Evolutionary conservation across 2,797 vertebrate species (phyloP).

Genomic region (Gymnocypris eckloni): DNA sequence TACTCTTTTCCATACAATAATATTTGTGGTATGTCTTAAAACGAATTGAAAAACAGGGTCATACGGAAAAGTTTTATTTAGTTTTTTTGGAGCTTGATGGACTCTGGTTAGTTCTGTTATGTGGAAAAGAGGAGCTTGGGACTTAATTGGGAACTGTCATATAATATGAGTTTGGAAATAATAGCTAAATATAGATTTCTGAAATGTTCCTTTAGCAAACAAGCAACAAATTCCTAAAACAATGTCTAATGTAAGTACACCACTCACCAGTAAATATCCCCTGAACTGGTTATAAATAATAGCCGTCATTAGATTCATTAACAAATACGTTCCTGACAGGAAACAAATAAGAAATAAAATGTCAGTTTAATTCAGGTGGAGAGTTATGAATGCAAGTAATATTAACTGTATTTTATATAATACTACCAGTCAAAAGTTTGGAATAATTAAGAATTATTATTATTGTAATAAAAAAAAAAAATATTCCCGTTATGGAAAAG

Average conservation of each 20-base stretch:
- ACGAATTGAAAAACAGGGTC: neutral
- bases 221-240: neutral
- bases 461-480: too few relatives aligned
- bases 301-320: slow-evolving; percentile 96
- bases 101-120: neutral
- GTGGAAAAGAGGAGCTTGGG: neutral
- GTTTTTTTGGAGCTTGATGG: neutral
- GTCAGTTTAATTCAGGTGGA: neutral
- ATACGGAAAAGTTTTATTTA: neutral
- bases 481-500: neutral
- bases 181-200: neutral
- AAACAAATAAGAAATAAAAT: neutral
- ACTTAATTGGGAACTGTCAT: too few relatives aligned
- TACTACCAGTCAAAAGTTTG: neutral
- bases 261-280: slow-evolving; percentile 92
- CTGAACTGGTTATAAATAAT: slow-evolving; percentile 98
- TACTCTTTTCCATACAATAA: neutral
- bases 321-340: slow-evolving; percentile 87
- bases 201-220: neutral
- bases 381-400: neutral
- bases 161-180: neutral
- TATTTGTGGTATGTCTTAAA: neutral
- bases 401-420: neutral
- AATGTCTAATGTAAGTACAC: neutral
- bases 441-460: neutral